A percentile compares a stretch with the other conserved stretches of the same genome.
phyloP scores from a whole-genome alignment of 2,797 vertebrate genomes.

The Sebastes elongatus region DNA sequence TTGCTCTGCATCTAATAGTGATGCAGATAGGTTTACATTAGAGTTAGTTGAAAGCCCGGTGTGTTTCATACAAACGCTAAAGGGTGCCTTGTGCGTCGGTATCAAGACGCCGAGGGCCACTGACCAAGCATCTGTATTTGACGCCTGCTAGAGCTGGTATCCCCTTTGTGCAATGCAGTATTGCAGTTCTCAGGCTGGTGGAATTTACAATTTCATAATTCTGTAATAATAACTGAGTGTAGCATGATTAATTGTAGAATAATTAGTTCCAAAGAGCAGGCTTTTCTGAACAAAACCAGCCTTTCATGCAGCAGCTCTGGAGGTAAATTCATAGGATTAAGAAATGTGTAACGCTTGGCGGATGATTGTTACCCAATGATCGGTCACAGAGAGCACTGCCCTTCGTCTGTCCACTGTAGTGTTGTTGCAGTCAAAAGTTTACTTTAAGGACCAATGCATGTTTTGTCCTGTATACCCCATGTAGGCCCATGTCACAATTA shows the following conservation, averaged over 20 bases:
- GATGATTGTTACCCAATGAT: constrained; percentile 30
- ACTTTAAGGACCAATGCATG: not conserved
- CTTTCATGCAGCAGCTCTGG: constrained; percentile 45
- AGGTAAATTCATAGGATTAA: constrained; percentile 51
- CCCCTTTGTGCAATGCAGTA: not conserved
- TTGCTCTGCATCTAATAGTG: not conserved
- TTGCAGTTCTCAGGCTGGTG: not conserved
- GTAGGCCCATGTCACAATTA: not conserved
- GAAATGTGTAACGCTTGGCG: constrained; percentile 25
- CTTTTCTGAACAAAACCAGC: constrained; percentile 49
- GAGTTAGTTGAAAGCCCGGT: not conserved
- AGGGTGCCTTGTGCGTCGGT: not conserved
- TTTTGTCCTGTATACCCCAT: not conserved
- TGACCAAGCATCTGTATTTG: no score
- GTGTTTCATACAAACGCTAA: not conserved
- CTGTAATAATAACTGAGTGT: not conserved
- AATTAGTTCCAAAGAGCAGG: not conserved
- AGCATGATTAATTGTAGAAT: not conserved
- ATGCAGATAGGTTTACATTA: not conserved
- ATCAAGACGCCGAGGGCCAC: not conserved
- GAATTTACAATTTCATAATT: not conserved
- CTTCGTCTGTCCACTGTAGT: constrained; percentile 11
- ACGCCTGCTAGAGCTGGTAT: not conserved
- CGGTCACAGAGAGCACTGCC: constrained; percentile 8
- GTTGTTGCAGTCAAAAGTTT: not conserved